Base-by-base conservation (phyloP, 2,888 invertebrate species). In the Rhodophaea formosa region DNA sequence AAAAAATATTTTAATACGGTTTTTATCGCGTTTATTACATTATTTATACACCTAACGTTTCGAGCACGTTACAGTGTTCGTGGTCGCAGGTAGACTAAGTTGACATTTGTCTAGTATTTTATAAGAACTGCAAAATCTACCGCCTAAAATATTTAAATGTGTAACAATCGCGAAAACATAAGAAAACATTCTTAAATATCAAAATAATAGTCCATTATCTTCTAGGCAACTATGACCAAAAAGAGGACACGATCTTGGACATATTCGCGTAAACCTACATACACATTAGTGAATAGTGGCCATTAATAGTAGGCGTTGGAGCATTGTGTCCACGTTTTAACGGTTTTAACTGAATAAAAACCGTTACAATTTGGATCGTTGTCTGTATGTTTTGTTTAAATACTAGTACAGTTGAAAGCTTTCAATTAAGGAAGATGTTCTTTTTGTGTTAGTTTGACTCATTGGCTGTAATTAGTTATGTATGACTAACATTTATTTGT, bases 251-350 rank as follows among this genome's bases (percentile, higher is more conserved):
- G 39, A 39, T 39, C 3, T 39, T 39, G 12, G 39, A n/a, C 39
- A 39, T 39, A 39, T 39, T 39, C 39, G 39, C 39, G 39, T n/a
- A 39, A 39, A 39, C 39, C 39, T 39, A 39, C 39, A 39, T 39
- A 39, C 39, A n/a, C 6, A 30, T 12, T n/a, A 47, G 17, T 47
- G 47, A n/a, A 23, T 51, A 56, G 56, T 52, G 46, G 51, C 46
- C 47, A 54, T 58, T 59, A 49, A 47, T 47, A 56, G 43, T 49
- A 49, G 56, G 53, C 44, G 56, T 29, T 8, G 5, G 32, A 51
- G 52, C 53, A 39, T 59, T 44, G 57, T 55, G 61, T 60, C 58
- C 60, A 61, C 59, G 56, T 58, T 58, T 61, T 58, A 64, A 60
- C 64, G 62, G 62, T 58, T 47, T 39, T 12, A 42, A 47, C 47